Evolutionary conservation across 2,113 vertebrate genomes (phyloP).

Genomic region (Rana temporaria): DNA sequence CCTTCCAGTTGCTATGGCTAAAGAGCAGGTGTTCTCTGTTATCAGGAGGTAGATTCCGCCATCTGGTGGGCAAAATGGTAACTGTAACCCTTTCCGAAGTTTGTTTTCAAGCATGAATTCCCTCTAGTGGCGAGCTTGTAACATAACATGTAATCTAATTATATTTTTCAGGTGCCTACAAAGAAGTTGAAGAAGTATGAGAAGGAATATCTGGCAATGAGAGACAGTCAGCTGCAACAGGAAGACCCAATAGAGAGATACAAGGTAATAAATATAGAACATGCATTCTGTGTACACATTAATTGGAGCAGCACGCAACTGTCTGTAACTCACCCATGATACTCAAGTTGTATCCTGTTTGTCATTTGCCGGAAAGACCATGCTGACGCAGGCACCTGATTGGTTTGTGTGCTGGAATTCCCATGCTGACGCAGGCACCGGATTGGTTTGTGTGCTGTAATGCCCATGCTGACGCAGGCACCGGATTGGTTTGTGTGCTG

Average conservation of each 20-base stretch:
- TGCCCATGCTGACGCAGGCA: too few relatives aligned
- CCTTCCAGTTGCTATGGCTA: background rate
- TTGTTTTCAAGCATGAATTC: background rate
- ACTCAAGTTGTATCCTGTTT: too few relatives aligned
- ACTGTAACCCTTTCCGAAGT: background rate
- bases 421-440: too few relatives aligned
- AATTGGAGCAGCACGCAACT: too few relatives aligned
- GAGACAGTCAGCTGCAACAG: slow-evolving; percentile 94
- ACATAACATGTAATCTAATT: background rate
- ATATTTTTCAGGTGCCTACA: slow-evolving; percentile 84
- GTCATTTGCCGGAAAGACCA: too few relatives aligned
- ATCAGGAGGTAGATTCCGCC: background rate
- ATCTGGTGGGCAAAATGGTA: slow-evolving; percentile 3
- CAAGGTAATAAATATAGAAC: slow-evolving; percentile 78
- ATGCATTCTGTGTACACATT: too few relatives aligned
- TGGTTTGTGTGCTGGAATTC: too few relatives aligned
- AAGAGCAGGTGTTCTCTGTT: background rate
- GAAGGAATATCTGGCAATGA: slow-evolving; percentile 92
- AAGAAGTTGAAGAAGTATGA: slow-evolving; percentile 99
- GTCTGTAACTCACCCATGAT: too few relatives aligned
- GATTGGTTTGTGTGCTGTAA: too few relatives aligned
- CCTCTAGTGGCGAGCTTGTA: slow-evolving; percentile 18
- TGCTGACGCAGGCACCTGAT: too few relatives aligned
- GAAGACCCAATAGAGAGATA: slow-evolving; percentile 97
- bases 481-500: too few relatives aligned